Conservation (phyloP, 2,888 invertebrate species). For the Callosobruchus maculatus region DNA sequence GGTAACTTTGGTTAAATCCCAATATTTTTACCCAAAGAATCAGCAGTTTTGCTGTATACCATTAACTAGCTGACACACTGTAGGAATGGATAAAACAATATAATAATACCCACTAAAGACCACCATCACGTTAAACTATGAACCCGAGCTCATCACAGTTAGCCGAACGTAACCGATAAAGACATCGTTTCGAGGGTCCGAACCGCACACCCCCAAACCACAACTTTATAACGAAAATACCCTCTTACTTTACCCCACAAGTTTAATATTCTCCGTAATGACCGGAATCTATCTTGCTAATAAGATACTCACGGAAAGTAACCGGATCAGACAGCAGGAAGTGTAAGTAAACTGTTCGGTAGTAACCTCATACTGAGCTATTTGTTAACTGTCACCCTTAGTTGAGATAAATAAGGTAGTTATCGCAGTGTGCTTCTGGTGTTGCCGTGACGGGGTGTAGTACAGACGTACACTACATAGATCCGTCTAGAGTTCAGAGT, state of each 20-base stretch:
- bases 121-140: neutral
- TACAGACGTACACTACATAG: no score
- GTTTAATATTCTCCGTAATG: conserved; percentile 18
- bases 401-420: conserved; percentile 42
- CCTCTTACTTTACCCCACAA: neutral
- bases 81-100: no score
- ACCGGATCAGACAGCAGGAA: conserved; percentile 40
- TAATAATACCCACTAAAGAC: neutral
- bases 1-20: no score
- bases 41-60: no score
- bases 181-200: neutral
- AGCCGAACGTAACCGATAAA: neutral
- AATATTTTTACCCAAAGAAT: no score
- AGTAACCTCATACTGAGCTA: conserved; percentile 41
- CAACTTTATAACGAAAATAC: neutral
- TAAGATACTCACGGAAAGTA: conserved; percentile 42
- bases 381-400: conserved; percentile 45
- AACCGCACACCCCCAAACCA: neutral
- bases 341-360: conserved; percentile 44
- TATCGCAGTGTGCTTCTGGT: conserved; percentile 14
- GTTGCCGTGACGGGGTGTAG: neutral
- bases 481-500: no score
- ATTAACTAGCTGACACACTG: no score
- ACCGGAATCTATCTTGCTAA: conserved; percentile 44
- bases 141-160: neutral